These are phyloP conservation scores for Andrena minutula DNA, from an alignment of 2,888 invertebrate species.

Conservation along the genomic window DNA sequence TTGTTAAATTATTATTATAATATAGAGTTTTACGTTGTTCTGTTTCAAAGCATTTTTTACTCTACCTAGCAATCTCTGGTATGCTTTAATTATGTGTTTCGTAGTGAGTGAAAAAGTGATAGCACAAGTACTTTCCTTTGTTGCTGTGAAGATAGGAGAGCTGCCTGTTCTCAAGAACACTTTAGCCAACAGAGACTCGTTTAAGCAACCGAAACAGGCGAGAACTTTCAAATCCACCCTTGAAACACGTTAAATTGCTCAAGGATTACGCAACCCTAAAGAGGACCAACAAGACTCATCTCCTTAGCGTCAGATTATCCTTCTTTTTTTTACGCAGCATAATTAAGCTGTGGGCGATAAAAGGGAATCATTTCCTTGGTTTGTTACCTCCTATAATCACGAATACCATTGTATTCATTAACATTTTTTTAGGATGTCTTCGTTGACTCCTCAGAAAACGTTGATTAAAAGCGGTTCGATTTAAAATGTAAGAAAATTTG, in stretches of 20 bases:
- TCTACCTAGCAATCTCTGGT: not conserved
- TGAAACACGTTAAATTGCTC: conserved; percentile 13
- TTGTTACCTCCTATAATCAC: not conserved
- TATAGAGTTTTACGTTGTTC: not conserved
- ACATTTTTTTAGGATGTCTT: not conserved
- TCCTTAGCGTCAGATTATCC: conserved; percentile 20
- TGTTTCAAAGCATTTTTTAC: not conserved
- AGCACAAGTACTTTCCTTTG: not conserved
- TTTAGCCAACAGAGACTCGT: not conserved
- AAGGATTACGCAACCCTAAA: conserved; percentile 12
- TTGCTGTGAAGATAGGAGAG: not conserved
- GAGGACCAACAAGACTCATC: not conserved
- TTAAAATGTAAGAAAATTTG: no score
- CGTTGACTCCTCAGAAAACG: not conserved
- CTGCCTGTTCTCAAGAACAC: not conserved
- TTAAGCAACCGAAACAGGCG: conserved; percentile 14
- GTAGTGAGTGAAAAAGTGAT: conserved; percentile 1
- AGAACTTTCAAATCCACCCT: conserved; percentile 25
- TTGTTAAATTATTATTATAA: not conserved
- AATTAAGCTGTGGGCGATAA: not conserved
- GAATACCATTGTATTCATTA: not conserved
- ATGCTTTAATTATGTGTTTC: not conserved
- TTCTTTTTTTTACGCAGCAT: not conserved
- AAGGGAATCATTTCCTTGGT: not conserved
- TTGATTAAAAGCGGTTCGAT: not conserved